A percentile compares a stretch with the other conserved stretches of the same genome.
Conservation (phyloP, 2,888 invertebrate species). For the Flabesymbios commensalis region DNA sequence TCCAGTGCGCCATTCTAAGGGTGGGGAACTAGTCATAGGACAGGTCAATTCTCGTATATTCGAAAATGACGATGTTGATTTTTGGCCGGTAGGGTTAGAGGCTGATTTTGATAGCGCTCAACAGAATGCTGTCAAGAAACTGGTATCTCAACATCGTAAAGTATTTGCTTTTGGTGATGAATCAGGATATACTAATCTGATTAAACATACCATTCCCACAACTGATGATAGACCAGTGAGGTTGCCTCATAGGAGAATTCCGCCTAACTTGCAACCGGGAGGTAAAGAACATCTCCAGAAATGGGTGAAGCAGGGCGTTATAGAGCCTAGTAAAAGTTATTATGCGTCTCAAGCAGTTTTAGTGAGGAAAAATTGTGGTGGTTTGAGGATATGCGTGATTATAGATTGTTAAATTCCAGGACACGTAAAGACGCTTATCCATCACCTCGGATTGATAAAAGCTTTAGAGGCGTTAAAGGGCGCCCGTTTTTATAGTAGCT, state of each 20-base stretch:
- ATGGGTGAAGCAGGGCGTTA: background rate
- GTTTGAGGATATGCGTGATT: conserved; percentile 1
- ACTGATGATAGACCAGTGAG: conserved; percentile 1
- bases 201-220: background rate
- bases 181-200: background rate
- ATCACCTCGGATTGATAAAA: background rate
- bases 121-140: too few relatives aligned
- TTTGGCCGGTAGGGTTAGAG: too few relatives aligned
- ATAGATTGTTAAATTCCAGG: background rate
- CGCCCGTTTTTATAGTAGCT: background rate
- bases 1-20: too few relatives aligned
- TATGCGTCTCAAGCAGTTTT: background rate
- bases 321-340: background rate
- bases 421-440: background rate
- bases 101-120: too few relatives aligned
- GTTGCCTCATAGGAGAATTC: background rate
- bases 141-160: too few relatives aligned
- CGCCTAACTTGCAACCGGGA: background rate
- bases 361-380: conserved; percentile 1
- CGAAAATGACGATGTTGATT: too few relatives aligned
- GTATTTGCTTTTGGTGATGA: too few relatives aligned
- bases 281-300: background rate
- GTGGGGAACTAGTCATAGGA: too few relatives aligned
- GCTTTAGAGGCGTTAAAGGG: background rate
- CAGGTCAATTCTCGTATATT: too few relatives aligned